Evolutionary conservation across 2,113 vertebrate genomes (phyloP).

Genomic region (Apteryx mantelli): DNA sequence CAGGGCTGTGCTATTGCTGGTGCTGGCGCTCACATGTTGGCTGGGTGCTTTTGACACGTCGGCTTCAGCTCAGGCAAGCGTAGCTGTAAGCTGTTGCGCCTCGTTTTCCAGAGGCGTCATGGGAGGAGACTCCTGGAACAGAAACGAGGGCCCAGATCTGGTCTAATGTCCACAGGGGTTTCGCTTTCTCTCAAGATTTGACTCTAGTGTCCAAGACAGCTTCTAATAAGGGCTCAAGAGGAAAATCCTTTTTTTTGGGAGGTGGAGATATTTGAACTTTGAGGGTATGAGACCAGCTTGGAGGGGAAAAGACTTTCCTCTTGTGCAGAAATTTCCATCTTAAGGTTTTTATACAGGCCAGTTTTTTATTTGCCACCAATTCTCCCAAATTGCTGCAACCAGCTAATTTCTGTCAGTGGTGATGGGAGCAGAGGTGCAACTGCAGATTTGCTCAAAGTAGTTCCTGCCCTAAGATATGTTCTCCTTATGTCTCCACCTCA

Average conservation of each 20-base stretch:
- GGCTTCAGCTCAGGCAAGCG: background rate
- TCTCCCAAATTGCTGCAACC: background rate
- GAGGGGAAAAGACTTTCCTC: background rate
- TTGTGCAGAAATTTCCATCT: background rate
- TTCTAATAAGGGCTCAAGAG: background rate
- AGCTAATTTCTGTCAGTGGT: background rate
- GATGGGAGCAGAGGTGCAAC: background rate
- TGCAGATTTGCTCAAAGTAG: background rate
- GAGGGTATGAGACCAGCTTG: background rate
- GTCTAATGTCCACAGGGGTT: background rate
- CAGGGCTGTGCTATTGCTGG: background rate
- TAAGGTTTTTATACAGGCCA: background rate
- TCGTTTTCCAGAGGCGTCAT: background rate
- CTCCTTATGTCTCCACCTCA: background rate
- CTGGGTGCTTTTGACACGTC: background rate
- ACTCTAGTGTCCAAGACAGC: background rate
- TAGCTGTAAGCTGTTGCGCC: background rate
- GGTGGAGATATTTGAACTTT: background rate
- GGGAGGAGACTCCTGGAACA: background rate
- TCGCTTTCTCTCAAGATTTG: background rate
- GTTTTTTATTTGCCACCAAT: rapidly evolving
- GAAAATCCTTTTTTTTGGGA: background rate
- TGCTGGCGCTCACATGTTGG: background rate
- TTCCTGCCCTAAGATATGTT: background rate
- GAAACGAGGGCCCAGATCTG: background rate